Conservation (phyloP, 2,797 vertebrate genomes). For the Pempheris klunzingeri region DNA sequence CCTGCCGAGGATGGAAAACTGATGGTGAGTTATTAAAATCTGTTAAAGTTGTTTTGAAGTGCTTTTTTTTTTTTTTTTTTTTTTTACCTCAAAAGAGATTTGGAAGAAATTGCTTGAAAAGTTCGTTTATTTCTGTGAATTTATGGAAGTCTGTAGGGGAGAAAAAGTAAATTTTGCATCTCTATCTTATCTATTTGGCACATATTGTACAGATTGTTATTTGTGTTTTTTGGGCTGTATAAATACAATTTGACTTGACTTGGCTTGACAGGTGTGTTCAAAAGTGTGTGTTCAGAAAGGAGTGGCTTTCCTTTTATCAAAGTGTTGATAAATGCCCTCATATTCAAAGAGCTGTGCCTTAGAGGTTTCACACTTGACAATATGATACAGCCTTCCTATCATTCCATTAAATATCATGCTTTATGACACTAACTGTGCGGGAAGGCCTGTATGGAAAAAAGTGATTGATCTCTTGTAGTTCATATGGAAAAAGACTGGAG, state of each 20-base stretch:
- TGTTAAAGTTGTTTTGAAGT: constrained; percentile 14
- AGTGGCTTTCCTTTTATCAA: not conserved
- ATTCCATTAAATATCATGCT: too few species aligned
- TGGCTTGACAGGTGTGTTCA: too few species aligned
- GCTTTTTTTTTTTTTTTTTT: not conserved
- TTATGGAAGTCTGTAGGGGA: not conserved
- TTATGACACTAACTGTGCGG: not conserved
- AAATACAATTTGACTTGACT: too few species aligned
- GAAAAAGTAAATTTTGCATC: not conserved
- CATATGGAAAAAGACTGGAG: constrained; percentile 23
- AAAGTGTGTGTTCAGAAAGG: not conserved
- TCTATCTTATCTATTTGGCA: too few species aligned
- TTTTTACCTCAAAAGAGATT: not conserved
- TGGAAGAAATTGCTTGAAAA: not conserved
- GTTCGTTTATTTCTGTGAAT: not conserved
- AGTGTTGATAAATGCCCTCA: not conserved
- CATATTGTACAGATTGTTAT: too few species aligned
- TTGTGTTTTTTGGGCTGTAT: too few species aligned
- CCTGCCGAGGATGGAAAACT: constrained; percentile 66
- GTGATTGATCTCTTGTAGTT: constrained; percentile 35
- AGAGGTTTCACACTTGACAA: not conserved
- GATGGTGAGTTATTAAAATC: constrained; percentile 71
- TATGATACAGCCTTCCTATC: not conserved
- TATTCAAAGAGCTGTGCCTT: not conserved
- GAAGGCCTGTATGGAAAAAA: constrained; percentile 3